Conservation (phyloP, 2,113 vertebrate genomes). For the Synodontis membranacea region DNA sequence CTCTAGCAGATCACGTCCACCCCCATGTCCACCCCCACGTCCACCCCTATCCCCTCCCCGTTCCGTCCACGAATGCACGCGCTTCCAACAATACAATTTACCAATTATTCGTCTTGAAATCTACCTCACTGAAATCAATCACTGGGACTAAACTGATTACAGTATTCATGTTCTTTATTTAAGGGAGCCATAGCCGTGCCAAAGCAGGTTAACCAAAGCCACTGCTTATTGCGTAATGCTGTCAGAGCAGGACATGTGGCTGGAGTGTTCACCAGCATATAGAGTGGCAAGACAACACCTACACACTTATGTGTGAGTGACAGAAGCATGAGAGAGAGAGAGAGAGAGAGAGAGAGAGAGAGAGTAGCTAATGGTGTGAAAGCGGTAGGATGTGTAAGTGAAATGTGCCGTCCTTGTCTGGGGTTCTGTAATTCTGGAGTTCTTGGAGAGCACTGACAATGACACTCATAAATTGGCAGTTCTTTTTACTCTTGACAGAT, state of each 20-base stretch:
- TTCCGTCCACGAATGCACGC: too few species aligned
- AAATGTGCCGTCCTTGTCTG: background rate
- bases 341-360: background rate
- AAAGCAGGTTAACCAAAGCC: background rate
- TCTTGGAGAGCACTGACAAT: slow-evolving; percentile 36
- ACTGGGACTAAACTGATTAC: background rate
- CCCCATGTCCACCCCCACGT: too few species aligned
- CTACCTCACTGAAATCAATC: background rate
- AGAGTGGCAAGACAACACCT: slow-evolving; percentile 33
- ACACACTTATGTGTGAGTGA: slow-evolving; percentile 46
- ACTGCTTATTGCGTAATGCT: slow-evolving; percentile 23
- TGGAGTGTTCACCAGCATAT: slow-evolving; percentile 15
- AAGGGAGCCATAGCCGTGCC: background rate
- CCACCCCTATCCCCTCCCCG: too few species aligned
- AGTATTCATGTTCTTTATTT: background rate
- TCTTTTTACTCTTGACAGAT: slow-evolving; percentile 10
- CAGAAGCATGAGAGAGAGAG: slow-evolving; percentile 26
- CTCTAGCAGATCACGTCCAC: too few species aligned
- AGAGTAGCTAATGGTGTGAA: slow-evolving; percentile 5
- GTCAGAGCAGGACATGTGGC: slow-evolving; percentile 40
- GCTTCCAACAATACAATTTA: background rate
- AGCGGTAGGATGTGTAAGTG: slow-evolving; percentile 7
- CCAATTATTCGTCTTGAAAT: background rate
- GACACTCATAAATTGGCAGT: slow-evolving; percentile 32
- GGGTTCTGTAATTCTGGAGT: slow-evolving; percentile 25